phyloP scores from a whole-genome alignment of 2,113 vertebrate species.

The Saiga tatarica region DNA sequence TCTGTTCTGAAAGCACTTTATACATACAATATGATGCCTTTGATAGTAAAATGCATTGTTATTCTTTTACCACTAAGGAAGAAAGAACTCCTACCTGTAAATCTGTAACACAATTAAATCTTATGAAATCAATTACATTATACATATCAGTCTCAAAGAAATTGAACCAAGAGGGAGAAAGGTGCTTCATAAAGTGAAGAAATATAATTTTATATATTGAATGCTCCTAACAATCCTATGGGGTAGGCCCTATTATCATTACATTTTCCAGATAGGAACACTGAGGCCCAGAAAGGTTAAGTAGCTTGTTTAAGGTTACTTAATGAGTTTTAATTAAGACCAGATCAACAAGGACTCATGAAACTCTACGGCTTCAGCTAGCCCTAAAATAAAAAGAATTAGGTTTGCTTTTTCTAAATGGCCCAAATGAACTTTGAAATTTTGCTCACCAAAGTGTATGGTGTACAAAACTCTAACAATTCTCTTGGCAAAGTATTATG shows the following conservation, averaged over 20 bases:
- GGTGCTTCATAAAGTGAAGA: neutral
- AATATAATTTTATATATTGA: neutral
- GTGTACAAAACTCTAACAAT: neutral
- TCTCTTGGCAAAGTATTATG: neutral
- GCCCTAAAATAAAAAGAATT: neutral
- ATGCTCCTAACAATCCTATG: neutral
- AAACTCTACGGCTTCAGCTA: neutral
- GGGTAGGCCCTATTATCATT: neutral
- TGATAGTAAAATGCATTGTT: neutral
- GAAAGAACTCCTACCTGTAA: neutral
- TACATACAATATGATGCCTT: neutral
- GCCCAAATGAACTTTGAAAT: neutral
- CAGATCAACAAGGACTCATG: neutral
- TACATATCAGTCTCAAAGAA: neutral
- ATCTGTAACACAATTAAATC: neutral
- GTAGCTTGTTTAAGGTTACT: neutral
- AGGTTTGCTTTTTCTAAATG: neutral
- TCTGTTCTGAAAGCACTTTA: neutral
- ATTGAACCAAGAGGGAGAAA: neutral
- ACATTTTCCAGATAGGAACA: neutral
- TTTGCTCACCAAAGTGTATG: neutral
- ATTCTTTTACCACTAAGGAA: neutral
- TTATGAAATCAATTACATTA: neutral
- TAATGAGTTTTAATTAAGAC: neutral
- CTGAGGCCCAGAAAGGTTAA: neutral